A percentile compares a stretch with the other conserved stretches of the same genome.
phyloP scores from a whole-genome alignment of 2,113 vertebrate genomes.

The Neotoma lepida region DNA sequence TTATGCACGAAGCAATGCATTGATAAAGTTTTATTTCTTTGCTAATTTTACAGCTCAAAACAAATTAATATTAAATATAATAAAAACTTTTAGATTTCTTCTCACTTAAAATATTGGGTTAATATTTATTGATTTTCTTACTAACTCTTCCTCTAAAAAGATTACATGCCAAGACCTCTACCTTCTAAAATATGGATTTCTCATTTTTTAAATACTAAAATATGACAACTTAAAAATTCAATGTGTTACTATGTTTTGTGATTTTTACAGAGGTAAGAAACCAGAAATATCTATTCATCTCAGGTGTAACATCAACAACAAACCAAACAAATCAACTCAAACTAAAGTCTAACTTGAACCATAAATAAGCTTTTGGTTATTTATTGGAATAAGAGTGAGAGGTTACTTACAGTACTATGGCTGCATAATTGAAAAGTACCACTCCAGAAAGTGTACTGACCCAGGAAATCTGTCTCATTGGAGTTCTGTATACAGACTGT shows the following conservation, averaged over 20 bases:
- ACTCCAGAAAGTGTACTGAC: too few species aligned
- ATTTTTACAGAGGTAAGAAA: not conserved
- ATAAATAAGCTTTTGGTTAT: not conserved
- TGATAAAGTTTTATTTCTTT: not conserved
- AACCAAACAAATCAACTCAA: not conserved
- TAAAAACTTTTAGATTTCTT: not conserved
- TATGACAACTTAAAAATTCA: not conserved
- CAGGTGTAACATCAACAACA: not conserved
- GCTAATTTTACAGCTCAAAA: not conserved
- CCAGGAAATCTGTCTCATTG: not conserved
- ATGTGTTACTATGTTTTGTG: not conserved
- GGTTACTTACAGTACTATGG: too few species aligned
- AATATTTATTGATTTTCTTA: not conserved
- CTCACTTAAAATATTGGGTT: not conserved
- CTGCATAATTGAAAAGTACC: not conserved
- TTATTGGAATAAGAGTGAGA: not conserved
- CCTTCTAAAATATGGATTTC: not conserved
- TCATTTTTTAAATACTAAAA: not conserved
- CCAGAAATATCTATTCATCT: not conserved
- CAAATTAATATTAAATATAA: not conserved
- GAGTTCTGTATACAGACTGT: not conserved
- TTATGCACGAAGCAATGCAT: not conserved
- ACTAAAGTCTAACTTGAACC: not conserved
- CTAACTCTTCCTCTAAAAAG: not conserved
- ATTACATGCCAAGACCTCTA: not conserved